Evolutionary conservation across 2,888 invertebrate genomes (phyloP), one percentile per base, ranked within the genome.

Genomic region (Drosophila recens): DNA sequence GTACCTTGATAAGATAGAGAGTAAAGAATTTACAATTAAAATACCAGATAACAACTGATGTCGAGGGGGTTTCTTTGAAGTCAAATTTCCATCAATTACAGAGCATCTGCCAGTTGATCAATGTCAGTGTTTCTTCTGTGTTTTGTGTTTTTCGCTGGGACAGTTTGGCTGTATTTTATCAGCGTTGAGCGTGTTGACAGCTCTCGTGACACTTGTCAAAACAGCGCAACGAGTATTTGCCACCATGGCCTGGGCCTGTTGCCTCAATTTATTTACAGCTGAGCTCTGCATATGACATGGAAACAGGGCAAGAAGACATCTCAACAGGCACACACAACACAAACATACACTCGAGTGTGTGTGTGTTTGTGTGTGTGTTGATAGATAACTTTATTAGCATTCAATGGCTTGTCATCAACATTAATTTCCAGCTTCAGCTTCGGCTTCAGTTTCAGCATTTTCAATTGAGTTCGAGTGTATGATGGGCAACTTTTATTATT

Each of bases 151-250:
- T n/a, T 42, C 36, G 17, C 20, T 69, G 38, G 9, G 23, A 48
- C 23, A 34, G 34, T 67, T 68, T 59, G 56, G 20, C 45, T 63
- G 54, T 48, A 69, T 80, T 80, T 73, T 67, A 82, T 75, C 79
- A 67, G 61, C 45, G 45, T 68, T 70, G 43, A 62, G 46, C 45
- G 69, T 71, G 85, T 80, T 89, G 85, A 86, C 87, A 85, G 89
- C 67, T 82, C 80, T 59, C 62, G 77, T 72, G 85, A 74, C 89
- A 89, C 89, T 87, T 89, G 85, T 89, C 85, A 89, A 71, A 86
- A 82, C 75, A 80, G 66, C 67, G 49, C 65, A 38, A 56, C 67
- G 77, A 64, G 23, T 78, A 72, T 83, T 70, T 83, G 75, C 68
- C 69, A 68, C 69, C 80, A 51, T 63, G 52, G 66, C 65, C 57